Evolutionary conservation across 2,113 vertebrate species (phyloP), one percentile per base, ranked within the genome.

Genomic region (Asarcornis scutulata): DNA sequence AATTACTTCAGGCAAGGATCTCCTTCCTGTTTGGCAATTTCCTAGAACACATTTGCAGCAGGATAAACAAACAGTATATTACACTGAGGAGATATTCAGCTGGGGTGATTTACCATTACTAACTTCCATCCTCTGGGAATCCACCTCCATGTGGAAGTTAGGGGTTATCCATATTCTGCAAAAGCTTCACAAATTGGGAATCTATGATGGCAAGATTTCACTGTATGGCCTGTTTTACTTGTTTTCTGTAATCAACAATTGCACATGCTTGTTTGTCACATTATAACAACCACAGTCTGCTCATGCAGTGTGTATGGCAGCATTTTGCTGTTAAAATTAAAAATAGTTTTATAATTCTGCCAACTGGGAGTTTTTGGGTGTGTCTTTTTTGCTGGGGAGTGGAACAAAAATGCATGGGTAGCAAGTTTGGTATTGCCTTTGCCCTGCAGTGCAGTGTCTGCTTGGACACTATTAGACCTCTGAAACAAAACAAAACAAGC

Each of bases 1-100:
- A 94, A 92, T 93, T 89, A 90, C 91, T 96, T 88, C 69, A 94
- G 88, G 83, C 83, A 88, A 93, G 77, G 71, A 85, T 85, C 86
- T 85, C 63, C 93, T 95, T 96, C 96, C 93, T 96, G 90, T 92
- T 90, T 97, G 95, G 83, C 88, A 94, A 87, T 83, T 94, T 92
- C 86, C 77, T 92, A 86, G 88, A 68, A 82, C 62, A 62, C 32
- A 86, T 92, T 93, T 96, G 63, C 66, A 93, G 88, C 62, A 46
- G 80, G 64, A 92, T 86, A 87, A 86, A 73, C 94, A 93, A 96
- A 91, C 78, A 89, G 40, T 40, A 89, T 94, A 79, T 93, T 96
- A 84, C 90, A 67, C 3, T 62, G 81, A 86, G 53, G 27, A 96
- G 68, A 86, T 53, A 55, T 42, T 88, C 44, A 73, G 48, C 80